phyloP scores from a whole-genome alignment of 2,797 vertebrate species.

The Austrolebias charrua region DNA sequence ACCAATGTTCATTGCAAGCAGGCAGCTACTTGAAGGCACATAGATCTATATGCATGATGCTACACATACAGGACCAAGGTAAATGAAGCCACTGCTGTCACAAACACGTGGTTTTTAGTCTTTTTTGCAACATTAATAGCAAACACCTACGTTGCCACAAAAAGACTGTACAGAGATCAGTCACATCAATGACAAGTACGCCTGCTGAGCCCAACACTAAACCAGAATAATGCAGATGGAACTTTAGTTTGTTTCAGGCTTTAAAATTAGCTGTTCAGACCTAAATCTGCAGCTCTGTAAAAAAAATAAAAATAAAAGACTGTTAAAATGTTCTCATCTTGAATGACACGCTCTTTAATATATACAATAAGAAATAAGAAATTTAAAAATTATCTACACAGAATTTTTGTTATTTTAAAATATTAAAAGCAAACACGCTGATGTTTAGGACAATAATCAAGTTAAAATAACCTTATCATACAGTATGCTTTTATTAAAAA shows the following conservation, averaged over 20 bases:
- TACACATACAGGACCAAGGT: slow-evolving; percentile 59
- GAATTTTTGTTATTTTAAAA: slow-evolving; percentile 59
- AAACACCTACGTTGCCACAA: slow-evolving; percentile 53
- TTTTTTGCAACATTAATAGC: slow-evolving; percentile 59
- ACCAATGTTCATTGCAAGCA: slow-evolving; percentile 71
- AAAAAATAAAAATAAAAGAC: slow-evolving; percentile 56
- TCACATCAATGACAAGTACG: slow-evolving; percentile 46
- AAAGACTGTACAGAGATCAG: slow-evolving; percentile 54
- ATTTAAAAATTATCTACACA: slow-evolving; percentile 60
- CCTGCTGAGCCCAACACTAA: slow-evolving; percentile 33
- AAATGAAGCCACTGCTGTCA: slow-evolving; percentile 47
- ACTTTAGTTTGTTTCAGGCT: slow-evolving; percentile 56
- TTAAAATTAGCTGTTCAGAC: slow-evolving; percentile 64
- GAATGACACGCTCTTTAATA: slow-evolving; percentile 27
- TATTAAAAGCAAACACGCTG: slow-evolving; percentile 24
- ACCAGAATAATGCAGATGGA: slow-evolving; percentile 46
- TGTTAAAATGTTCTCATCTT: slow-evolving; percentile 46
- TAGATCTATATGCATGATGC: slow-evolving; percentile 72
- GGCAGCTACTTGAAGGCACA: slow-evolving; percentile 80
- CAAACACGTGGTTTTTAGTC: slow-evolving; percentile 28
- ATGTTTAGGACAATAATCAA: slow-evolving; percentile 45
- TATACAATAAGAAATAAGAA: slow-evolving; percentile 60
- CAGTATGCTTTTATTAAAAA: slow-evolving; percentile 29
- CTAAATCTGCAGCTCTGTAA: slow-evolving; percentile 49
- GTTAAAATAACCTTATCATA: slow-evolving; percentile 20